phyloP scores from a whole-genome alignment of 92 coral and sea anemone species.

The Epizoanthus fatuus region DNA sequence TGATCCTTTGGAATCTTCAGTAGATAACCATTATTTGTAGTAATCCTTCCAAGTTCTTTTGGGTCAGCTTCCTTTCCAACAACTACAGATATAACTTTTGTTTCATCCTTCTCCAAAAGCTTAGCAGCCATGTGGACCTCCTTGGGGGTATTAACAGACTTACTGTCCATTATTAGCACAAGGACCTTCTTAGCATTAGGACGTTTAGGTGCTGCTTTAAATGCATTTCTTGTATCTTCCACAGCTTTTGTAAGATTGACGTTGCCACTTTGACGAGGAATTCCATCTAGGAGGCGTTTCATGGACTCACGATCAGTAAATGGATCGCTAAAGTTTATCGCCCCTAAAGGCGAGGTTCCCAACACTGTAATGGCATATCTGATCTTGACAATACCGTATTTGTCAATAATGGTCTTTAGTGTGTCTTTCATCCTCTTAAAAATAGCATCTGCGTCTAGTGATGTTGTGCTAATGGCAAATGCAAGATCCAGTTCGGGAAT shows the following conservation, averaged over 20 bases:
- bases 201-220: slow-evolving; percentile 19
- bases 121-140: slow-evolving; percentile 69
- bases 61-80: slow-evolving; percentile 78
- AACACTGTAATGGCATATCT: slow-evolving; percentile 73
- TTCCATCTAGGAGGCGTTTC: slow-evolving; percentile 34
- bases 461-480: slow-evolving; percentile 80
- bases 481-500: slow-evolving; percentile 81
- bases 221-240: slow-evolving; percentile 39
- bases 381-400: slow-evolving; percentile 60
- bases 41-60: slow-evolving; percentile 67
- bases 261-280: slow-evolving; percentile 59
- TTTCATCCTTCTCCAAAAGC: slow-evolving; percentile 72
- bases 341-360: slow-evolving; percentile 52
- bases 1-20: slow-evolving; percentile 2
- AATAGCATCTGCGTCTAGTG: slow-evolving; percentile 62
- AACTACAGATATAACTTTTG: slow-evolving; percentile 77
- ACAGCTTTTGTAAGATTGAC: slow-evolving; percentile 74
- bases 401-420: slow-evolving; percentile 71
- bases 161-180: slow-evolving; percentile 70
- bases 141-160: slow-evolving; percentile 49
- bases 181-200: slow-evolving; percentile 39
- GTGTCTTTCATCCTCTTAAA: slow-evolving; percentile 69
- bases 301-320: slow-evolving; percentile 45
- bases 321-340: slow-evolving; percentile 51
- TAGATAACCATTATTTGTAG: slow-evolving; percentile 24